Evolutionary conservation across 2,888 invertebrate species (phyloP), one percentile per base, ranked within the genome.

Genomic region (Gnatocerus cornutus): DNA sequence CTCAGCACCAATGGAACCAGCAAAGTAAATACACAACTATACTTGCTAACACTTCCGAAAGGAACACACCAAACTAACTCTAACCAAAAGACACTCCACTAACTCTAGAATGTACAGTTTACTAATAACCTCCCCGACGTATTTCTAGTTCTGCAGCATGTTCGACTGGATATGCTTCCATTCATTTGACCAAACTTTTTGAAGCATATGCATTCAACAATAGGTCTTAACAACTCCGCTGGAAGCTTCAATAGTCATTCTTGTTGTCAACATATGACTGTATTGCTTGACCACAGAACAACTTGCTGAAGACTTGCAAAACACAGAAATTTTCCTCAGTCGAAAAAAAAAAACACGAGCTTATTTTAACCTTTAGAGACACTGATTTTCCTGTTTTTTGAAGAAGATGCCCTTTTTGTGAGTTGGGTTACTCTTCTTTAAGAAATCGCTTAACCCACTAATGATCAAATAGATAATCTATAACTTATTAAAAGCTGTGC

Each of bases 1-100:
- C 85, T 55, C 76, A 77, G 79, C 83, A 82, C 76, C 84, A 84
- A 74, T 85, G 85, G 85, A 84, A 82, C 76, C 82, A 81, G 77
- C 84, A 82, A 84, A 84, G 85, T 85, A 85, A 85, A 84, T 85
- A 85, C 81, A 62, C 53, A 68, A 71, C 53, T 69, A 59, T 64
- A 58, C 39, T 27, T 61, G 52, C 33, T 63, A 63, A 63, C 12
- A 9, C 45, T 55, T 45, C 30, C 64, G 21, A 64, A 55, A 48
- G 50, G 41, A 62, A 48, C 43, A 21, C 21, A 67, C 59, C 59
- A 21, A 27, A 68, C 64, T 64, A 63, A 52, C 52, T 56, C 14
- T 48, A 37, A 55, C 37, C 43, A 46, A 52, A 46, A 39, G 16
- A 46, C 8, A 45, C n/a, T 16, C 13, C 16, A 43, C 50, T 58